Evolutionary conservation across 2,797 vertebrate genomes (phyloP).

Genomic region (Microctenopoma stevenorrisi): DNA sequence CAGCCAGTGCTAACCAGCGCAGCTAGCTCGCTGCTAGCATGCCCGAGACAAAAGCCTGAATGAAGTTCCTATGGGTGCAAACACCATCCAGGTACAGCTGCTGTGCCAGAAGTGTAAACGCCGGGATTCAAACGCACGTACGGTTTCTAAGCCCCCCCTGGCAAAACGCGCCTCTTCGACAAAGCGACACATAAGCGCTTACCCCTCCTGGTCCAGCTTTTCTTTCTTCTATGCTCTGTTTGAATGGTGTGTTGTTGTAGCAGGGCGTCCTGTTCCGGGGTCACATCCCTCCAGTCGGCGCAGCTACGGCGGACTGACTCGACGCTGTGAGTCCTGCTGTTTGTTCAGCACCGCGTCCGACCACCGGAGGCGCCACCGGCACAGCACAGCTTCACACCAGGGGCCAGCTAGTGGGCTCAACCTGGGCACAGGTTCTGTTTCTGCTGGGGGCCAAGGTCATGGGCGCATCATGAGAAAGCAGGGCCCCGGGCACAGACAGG

Average conservation of each 20-base stretch:
- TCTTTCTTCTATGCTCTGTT: slow-evolving; percentile 81
- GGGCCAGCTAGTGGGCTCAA: neutral
- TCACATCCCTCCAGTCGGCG: slow-evolving; percentile 88
- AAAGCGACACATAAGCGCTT: slow-evolving; percentile 58
- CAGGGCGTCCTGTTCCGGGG: slow-evolving; percentile 88
- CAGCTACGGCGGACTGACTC: slow-evolving; percentile 75
- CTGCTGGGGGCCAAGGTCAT: too few relatives aligned
- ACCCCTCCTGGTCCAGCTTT: slow-evolving; percentile 89
- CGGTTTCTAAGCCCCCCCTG: slow-evolving; percentile 1
- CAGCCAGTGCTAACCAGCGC: slow-evolving; percentile 52
- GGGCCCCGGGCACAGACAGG: too few relatives aligned
- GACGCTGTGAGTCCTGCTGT: slow-evolving; percentile 65
- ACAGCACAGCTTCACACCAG: neutral
- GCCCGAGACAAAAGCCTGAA: slow-evolving; percentile 88
- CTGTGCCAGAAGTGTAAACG: slow-evolving; percentile 51
- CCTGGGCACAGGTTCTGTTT: neutral
- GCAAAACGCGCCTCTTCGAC: slow-evolving; percentile 1
- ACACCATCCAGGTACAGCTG: slow-evolving; percentile 80
- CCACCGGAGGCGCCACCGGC: slow-evolving; percentile 56
- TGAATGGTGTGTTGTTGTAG: slow-evolving; percentile 86
- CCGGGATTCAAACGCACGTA: slow-evolving; percentile 39
- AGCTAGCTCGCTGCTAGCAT: slow-evolving; percentile 75
- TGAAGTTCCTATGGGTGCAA: slow-evolving; percentile 83
- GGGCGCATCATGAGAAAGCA: too few relatives aligned
- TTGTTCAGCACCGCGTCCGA: slow-evolving; percentile 35